These are phyloP conservation scores for Tenthredo mesomela DNA, from an alignment of 2,888 invertebrate species.

Conservation along the genomic window DNA sequence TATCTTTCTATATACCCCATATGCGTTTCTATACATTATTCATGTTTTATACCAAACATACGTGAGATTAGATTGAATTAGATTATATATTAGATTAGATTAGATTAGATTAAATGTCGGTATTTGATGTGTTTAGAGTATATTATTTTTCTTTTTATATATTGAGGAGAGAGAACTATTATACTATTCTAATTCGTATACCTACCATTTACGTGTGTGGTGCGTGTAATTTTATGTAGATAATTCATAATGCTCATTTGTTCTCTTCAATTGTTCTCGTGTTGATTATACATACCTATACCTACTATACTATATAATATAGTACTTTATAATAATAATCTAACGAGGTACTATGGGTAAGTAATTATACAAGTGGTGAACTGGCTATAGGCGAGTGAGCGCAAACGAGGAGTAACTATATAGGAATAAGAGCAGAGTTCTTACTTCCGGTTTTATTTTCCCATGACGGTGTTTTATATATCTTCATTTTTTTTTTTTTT, in stretches of 20 bases:
- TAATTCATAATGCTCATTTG: not conserved
- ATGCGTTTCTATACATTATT: not conserved
- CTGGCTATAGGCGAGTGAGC: not conserved
- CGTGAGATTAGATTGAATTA: not conserved
- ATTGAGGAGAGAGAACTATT: not conserved
- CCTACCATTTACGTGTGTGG: too few species aligned
- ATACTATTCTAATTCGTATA: not conserved
- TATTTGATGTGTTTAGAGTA: too few species aligned
- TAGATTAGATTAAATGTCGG: not conserved
- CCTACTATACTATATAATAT: too few species aligned
- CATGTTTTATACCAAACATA: not conserved
- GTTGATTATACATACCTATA: not conserved
- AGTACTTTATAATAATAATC: not conserved
- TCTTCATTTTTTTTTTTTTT: not conserved
- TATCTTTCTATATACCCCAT: not conserved
- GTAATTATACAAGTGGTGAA: not conserved
- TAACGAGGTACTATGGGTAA: not conserved
- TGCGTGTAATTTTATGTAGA: not conserved
- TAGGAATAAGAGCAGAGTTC: not conserved
- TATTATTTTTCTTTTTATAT: not conserved
- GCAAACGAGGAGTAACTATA: not conserved
- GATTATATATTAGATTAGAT: too few species aligned
- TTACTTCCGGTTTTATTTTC: slow-evolving; percentile 37
- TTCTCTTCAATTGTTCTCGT: slow-evolving; percentile 2
- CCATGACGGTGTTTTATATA: slow-evolving; percentile 17